Conservation (phyloP, 2,113 vertebrate genomes). For the Osmerus eperlanus region DNA sequence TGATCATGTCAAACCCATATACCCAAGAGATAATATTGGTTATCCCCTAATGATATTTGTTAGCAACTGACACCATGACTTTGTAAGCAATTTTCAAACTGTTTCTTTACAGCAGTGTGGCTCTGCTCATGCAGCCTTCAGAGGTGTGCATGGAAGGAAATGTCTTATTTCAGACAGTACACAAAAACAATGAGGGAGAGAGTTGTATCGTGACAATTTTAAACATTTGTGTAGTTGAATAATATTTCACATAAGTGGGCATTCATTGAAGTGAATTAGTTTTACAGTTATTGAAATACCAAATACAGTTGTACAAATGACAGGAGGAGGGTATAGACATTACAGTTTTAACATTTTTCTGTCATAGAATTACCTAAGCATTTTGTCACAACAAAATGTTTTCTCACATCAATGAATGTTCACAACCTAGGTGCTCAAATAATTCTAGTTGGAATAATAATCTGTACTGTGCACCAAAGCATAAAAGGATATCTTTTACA, state of each 20-base stretch:
- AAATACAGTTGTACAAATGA: too few species aligned
- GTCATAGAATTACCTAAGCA: neutral
- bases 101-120: too few species aligned
- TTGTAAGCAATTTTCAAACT: too few species aligned
- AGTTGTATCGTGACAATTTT: too few species aligned
- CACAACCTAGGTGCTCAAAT: constrained; percentile 30
- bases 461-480: constrained; percentile 40
- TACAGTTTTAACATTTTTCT: neutral
- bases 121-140: too few species aligned
- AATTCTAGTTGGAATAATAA: constrained; percentile 48
- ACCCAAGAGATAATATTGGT: constrained; percentile 30
- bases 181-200: too few species aligned
- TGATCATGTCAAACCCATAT: constrained; percentile 26
- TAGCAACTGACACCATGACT: constrained; percentile 25
- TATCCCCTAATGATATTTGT: neutral
- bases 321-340: too few species aligned
- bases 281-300: too few species aligned
- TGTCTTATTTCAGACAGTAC: constrained; percentile 22
- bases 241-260: too few species aligned
- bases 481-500: constrained; percentile 14
- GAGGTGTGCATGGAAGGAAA: too few species aligned
- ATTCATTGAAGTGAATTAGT: too few species aligned
- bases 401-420: neutral
- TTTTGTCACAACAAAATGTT: neutral
- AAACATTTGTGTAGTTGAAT: too few species aligned